Base-by-base conservation (phyloP, 2,888 invertebrate genomes). In the Hemicrepidius hirtus region DNA sequence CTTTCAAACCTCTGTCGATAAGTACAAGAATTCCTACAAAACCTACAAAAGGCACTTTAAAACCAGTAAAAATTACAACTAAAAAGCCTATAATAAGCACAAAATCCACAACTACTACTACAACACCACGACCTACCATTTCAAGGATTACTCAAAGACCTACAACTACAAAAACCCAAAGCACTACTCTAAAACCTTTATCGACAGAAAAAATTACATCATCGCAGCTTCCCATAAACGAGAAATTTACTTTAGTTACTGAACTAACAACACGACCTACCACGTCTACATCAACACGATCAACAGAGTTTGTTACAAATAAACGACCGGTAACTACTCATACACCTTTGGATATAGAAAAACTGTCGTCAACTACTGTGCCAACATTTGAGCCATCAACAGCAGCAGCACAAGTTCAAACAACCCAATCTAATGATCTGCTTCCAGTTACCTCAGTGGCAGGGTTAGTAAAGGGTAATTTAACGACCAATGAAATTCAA, bases 11-110 rank as follows among this genome's bases (percentile, higher is more conserved):
- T 2, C 37, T 49, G 10, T 20, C 55, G 5, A 73, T 71, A 73
- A 75, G 71, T n/a, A 80, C 84, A 0, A 85, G 83, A 62, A 75
- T 79, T 0, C 85, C 86, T 0, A 86, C 85, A 68, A 86, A 84
- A 77, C 85, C 88, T 4, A 80, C 81, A 0, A 80, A 78, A 24
- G 67, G 78, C 46, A 79, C 76, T 63, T n/a, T 13, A 32, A 57
- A 60, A 40, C 60, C 60, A 3, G 40, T 21, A 13, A 71, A 73
- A 62, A 18, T 64, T 28, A 63, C 76, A 12, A 68, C 81, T 55
- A 79, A 76, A 85, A 86, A 79, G 88, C 87, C 50, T 79, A 80
- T 41, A 86, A 87, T 73, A 6, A 85, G 86, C 76, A 72, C 82
- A 67, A 75, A 80, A 28, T 76, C 76, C 40, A 76, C 79, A 57